Percentiles rank a stretch among this genome's conserved stretches.
phyloP scores from a whole-genome alignment of 2,888 invertebrate species.

The Acanthosepion pharaonis region DNA sequence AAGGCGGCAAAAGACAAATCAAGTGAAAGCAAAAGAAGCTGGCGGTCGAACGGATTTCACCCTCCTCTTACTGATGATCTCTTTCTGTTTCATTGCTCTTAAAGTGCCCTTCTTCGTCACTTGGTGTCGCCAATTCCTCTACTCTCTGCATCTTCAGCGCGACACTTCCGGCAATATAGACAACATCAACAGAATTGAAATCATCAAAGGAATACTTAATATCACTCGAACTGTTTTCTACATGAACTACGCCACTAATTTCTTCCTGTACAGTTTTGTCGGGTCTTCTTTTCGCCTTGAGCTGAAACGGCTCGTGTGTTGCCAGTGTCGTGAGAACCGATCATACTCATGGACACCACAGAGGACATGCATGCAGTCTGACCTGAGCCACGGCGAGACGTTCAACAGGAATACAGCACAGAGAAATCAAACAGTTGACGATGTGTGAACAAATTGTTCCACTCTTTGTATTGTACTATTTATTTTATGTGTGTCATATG shows the following conservation, averaged over 20 bases:
- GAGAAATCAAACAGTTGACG: constrained; percentile 2
- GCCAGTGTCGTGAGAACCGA: background rate
- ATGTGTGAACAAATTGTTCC: background rate
- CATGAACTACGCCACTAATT: constrained; percentile 70
- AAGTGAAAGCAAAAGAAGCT: constrained; percentile 64
- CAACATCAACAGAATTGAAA: constrained; percentile 49
- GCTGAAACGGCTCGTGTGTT: constrained; percentile 53
- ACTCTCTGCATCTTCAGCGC: constrained; percentile 51
- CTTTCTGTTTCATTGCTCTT: constrained; percentile 69
- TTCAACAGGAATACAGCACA: background rate
- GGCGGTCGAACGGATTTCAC: constrained; percentile 71
- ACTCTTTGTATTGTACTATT: background rate
- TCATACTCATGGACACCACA: background rate
- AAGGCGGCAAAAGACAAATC: constrained; percentile 57
- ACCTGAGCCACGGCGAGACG: background rate
- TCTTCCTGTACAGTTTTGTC: constrained; percentile 69
- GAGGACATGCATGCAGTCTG: background rate
- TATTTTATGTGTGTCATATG: background rate
- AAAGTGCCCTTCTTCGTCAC: constrained; percentile 70
- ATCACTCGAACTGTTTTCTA: constrained; percentile 68
- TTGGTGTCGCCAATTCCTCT: constrained; percentile 65
- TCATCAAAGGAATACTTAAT: constrained; percentile 56
- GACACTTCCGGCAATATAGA: constrained; percentile 47
- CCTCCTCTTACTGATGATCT: constrained; percentile 68
- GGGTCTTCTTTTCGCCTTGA: constrained; percentile 69